A percentile compares a stretch with the other conserved stretches of the same genome.
phyloP scores from a whole-genome alignment of 2,797 vertebrate genomes.

The Tympanoctomys barrerae region DNA sequence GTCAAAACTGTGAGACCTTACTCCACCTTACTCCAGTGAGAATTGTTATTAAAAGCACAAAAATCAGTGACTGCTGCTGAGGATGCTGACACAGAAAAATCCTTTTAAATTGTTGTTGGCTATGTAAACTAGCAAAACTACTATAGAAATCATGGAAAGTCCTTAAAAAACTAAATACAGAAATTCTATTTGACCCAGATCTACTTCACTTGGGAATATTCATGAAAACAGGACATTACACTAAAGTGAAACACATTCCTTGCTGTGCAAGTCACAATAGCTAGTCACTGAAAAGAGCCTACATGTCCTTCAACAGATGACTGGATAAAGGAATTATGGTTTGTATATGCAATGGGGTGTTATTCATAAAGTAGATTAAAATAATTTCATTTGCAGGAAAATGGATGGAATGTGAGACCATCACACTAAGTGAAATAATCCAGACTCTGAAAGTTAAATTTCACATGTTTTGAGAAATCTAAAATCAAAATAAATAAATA shows the following conservation, averaged over 20 bases:
- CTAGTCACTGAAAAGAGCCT: neutral
- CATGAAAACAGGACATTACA: neutral
- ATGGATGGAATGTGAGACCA: neutral
- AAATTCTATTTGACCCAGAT: neutral
- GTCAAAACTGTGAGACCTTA: neutral
- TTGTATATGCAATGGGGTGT: neutral
- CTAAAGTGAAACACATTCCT: neutral
- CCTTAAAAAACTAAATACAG: neutral
- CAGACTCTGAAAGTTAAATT: neutral
- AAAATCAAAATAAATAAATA: neutral
- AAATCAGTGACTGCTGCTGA: neutral
- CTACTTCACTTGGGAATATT: neutral
- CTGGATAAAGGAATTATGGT: neutral
- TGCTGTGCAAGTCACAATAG: neutral
- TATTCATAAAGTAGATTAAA: neutral
- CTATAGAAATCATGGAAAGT: neutral
- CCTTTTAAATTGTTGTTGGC: neutral
- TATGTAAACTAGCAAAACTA: neutral
- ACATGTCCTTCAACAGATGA: neutral
- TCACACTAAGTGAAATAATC: neutral
- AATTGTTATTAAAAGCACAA: neutral
- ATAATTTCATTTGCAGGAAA: neutral
- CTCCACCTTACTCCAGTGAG: neutral
- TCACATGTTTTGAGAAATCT: neutral
- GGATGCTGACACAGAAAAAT: neutral